A percentile compares a stretch with the other conserved stretches of the same genome.
Evolutionary conservation across 2,113 vertebrate genomes (phyloP).

Genomic region (Cyphomyrus plagiostoma): DNA sequence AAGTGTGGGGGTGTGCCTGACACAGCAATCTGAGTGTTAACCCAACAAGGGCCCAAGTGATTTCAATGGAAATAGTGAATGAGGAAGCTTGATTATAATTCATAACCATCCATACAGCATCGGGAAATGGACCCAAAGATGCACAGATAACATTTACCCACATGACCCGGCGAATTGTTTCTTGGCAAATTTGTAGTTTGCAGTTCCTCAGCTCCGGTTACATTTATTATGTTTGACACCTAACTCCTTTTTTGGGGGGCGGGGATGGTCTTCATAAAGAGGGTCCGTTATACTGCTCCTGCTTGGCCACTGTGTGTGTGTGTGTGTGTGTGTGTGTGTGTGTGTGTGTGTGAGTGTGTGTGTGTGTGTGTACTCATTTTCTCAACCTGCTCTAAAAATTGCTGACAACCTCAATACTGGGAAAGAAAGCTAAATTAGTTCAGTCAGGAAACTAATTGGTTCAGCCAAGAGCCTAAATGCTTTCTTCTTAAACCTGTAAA

Average conservation of each 20-base stretch:
- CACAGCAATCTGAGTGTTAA: background rate
- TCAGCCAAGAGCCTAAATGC: background rate
- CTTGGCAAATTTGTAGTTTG: background rate
- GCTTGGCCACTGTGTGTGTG: background rate
- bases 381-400: background rate
- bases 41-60: background rate
- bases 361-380: background rate
- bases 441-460: background rate
- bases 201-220: background rate
- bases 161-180: background rate
- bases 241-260: background rate
- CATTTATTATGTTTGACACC: background rate
- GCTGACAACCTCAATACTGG: background rate
- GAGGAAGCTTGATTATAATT: background rate
- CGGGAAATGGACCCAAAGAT: background rate
- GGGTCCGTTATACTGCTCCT: background rate
- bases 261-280: background rate
- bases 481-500: no score
- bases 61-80: background rate
- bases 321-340: background rate
- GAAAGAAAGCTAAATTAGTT: slow-evolving; percentile 1
- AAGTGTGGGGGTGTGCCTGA: background rate
- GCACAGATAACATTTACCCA: background rate
- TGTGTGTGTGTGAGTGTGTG: background rate
- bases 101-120: background rate